Conservation (phyloP, 2,888 invertebrate genomes). For the Altica lythri region DNA sequence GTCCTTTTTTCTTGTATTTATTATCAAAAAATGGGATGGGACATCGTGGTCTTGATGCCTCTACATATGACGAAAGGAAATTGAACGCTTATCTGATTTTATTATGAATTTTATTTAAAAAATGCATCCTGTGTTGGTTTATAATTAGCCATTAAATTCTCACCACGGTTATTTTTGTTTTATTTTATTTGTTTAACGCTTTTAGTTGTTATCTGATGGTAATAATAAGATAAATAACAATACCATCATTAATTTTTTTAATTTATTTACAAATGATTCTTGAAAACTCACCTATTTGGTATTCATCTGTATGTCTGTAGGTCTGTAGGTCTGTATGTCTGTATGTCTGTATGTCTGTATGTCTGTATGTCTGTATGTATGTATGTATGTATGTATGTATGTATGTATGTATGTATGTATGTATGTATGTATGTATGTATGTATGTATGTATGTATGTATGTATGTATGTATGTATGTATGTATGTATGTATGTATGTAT, state of each 20-base stretch:
- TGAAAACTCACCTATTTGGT: too few species aligned
- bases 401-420: background rate
- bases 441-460: background rate
- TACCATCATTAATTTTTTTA: too few species aligned
- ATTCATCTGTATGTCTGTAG: background rate
- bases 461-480: background rate
- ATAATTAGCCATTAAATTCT: background rate
- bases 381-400: background rate
- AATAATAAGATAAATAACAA: too few species aligned
- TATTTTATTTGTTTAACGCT: background rate
- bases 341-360: background rate
- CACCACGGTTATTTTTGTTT: background rate
- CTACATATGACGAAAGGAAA: slow-evolving; percentile 8
- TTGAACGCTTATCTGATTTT: slow-evolving; percentile 17
- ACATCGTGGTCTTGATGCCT: slow-evolving; percentile 1
- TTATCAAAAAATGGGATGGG: slow-evolving; percentile 10
- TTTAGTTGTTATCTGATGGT: background rate
- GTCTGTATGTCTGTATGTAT: background rate
- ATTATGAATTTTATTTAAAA: slow-evolving; percentile 3
- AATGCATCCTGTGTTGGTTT: slow-evolving; percentile 1
- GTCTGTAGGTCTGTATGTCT: background rate
- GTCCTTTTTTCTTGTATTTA: slow-evolving; percentile 4
- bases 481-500: background rate
- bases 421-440: background rate
- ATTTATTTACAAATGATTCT: too few species aligned